phyloP scores from a whole-genome alignment of 2,113 vertebrate genomes.

The Illadopsis cleaveri region DNA sequence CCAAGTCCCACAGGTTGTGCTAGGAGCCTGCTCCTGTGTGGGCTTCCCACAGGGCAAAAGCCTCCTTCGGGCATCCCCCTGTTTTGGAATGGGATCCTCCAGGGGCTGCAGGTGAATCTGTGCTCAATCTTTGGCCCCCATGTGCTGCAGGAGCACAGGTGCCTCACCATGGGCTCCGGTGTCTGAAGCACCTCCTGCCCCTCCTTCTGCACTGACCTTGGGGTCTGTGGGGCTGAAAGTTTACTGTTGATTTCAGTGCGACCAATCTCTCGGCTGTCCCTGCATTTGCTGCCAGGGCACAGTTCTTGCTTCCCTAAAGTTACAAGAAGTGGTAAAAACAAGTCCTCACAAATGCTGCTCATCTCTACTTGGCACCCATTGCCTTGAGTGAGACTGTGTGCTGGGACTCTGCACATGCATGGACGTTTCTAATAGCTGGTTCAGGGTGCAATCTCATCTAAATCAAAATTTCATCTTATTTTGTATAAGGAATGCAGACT shows the following conservation, averaged over 20 bases:
- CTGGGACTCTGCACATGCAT: not conserved
- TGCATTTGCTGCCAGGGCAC: not conserved
- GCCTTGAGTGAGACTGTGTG: fast-evolving
- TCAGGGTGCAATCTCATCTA: not conserved
- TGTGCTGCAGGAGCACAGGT: not conserved
- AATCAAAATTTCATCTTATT: not conserved
- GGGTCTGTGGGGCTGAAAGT: not conserved
- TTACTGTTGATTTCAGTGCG: not conserved
- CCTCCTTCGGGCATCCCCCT: not conserved
- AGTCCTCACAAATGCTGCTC: not conserved
- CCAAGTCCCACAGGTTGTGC: not conserved
- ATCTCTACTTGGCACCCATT: not conserved
- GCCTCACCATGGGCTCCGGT: not conserved
- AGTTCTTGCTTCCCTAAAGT: not conserved
- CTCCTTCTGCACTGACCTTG: not conserved
- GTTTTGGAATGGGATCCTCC: fast-evolving
- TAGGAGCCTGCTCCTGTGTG: not conserved
- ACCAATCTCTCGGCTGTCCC: fast-evolving
- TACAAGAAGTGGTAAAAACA: not conserved
- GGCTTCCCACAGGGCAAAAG: not conserved
- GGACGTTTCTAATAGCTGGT: not conserved
- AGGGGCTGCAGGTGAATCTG: not conserved
- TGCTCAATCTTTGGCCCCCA: fast-evolving
- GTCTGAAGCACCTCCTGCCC: not conserved
- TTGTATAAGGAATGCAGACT: not conserved